phyloP scores from a whole-genome alignment of 2,888 invertebrate genomes.

The Platypus cylindrus region DNA sequence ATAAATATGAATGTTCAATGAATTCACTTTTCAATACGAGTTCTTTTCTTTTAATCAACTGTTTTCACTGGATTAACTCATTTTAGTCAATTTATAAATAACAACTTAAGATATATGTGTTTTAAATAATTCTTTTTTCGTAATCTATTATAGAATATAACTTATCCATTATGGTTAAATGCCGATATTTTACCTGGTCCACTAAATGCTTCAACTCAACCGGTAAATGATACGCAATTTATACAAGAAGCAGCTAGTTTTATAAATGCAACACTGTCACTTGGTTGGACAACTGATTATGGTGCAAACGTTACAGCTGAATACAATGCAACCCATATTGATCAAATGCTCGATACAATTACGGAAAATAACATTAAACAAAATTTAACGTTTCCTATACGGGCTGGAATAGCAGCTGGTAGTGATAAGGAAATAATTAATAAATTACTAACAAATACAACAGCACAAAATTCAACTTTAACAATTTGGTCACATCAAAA shows the following conservation, averaged over 20 bases:
- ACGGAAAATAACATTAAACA: slow-evolving; percentile 44
- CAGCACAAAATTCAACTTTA: slow-evolving; percentile 41
- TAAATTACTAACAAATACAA: slow-evolving; percentile 41
- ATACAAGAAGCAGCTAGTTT: slow-evolving; percentile 44
- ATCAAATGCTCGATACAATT: slow-evolving; percentile 52
- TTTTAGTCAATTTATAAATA: too few relatives aligned
- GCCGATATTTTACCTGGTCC: slow-evolving; percentile 77
- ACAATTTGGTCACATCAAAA: slow-evolving; percentile 66
- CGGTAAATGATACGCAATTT: slow-evolving; percentile 55
- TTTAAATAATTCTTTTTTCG: too few relatives aligned
- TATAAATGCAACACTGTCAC: slow-evolving; percentile 54
- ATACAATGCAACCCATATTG: slow-evolving; percentile 52
- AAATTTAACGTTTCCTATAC: slow-evolving; percentile 67
- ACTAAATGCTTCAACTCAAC: slow-evolving; percentile 42
- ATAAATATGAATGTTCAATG: too few relatives aligned
- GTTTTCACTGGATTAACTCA: too few relatives aligned
- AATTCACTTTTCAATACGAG: too few relatives aligned
- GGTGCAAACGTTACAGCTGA: slow-evolving; percentile 49
- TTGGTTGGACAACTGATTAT: slow-evolving; percentile 56
- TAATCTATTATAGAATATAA: too few relatives aligned
- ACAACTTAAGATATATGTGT: too few relatives aligned
- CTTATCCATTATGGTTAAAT: slow-evolving; percentile 74
- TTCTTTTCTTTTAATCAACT: too few relatives aligned
- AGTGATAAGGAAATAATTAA: slow-evolving; percentile 40
- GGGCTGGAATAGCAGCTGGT: slow-evolving; percentile 56